Evolutionary conservation across 2,797 vertebrate species (phyloP), one percentile per base, ranked within the genome.

Genomic region (Typhlichthys subterraneus): DNA sequence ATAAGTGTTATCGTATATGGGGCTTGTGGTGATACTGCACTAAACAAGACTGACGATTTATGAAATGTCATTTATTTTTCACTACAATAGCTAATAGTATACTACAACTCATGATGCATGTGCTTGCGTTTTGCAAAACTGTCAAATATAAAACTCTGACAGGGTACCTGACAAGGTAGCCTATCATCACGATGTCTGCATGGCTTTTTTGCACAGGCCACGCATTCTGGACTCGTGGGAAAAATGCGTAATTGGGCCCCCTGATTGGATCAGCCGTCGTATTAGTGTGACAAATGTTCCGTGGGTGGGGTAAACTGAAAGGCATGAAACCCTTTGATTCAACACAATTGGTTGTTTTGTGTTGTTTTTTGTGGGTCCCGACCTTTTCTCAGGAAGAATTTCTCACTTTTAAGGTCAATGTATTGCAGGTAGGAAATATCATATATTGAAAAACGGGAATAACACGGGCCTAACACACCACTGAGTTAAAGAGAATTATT

Each of bases 391-490:
- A 65, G 57, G 51, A 47, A 72, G 74, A 65, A 66, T 64, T 55
- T 60, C 12, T 64, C 57, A 62, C 9, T 61, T 13, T 14, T 38
- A 7, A 59, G 63, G 68, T 84, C 2, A 61, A 91, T 90, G 90
- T 23, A 74, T 62, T 87, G 85, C 82, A 91, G 90, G 90, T 90
- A 88, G 47, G 87, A 53, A 12, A 8, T 12, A 10, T 15, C 1
- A 17, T 1, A 11, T 10, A 45, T 7, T 45, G 0, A 13, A 52
- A 11, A 29, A 12, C 9, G 1, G 13, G 2, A 51, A 48, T 8
- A 3, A 45, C 12, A 45, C 12, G 57, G 52, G 29, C 8, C 33
- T 6, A 38, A 6, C 33, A 60, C 76, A 53, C 59, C 54, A 54
- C 49, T 56, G 1, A 68, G 76, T 63, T 56, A 58, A 65, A 62